Percentiles rank a stretch among this genome's conserved stretches.
Conservation (phyloP, 2,888 invertebrate species). For the Agriotes lineatus region DNA sequence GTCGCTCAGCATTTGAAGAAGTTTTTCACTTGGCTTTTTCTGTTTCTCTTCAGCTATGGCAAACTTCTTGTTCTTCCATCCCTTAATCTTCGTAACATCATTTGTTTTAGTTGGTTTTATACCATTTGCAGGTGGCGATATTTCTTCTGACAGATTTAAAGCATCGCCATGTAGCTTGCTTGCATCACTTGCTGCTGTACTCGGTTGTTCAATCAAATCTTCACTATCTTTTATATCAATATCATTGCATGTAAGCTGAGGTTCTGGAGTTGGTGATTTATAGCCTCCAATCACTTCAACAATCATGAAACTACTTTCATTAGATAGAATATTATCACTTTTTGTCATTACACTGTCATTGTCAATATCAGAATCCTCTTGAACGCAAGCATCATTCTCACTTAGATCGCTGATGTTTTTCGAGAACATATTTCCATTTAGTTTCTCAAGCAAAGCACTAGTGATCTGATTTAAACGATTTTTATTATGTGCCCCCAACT, state of each 20-base stretch:
- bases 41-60: not conserved
- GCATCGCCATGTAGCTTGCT: not conserved
- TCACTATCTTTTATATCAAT: not conserved
- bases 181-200: not conserved
- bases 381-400: too few relatives aligned
- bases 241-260: not conserved
- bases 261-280: constrained; percentile 30
- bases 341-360: not conserved
- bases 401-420: too few relatives aligned
- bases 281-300: constrained; percentile 54
- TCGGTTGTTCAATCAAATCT: not conserved
- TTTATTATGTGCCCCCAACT: not conserved
- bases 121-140: not conserved
- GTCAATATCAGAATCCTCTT: not conserved
- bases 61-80: constrained; percentile 57
- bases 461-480: constrained; percentile 14
- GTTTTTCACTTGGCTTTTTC: not conserved
- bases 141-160: not conserved
- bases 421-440: not conserved
- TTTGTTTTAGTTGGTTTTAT: constrained; percentile 61
- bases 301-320: constrained; percentile 50
- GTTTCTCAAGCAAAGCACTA: not conserved
- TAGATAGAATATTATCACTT: not conserved
- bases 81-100: constrained; percentile 64
- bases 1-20: not conserved